Base-by-base conservation (phyloP, 2,113 vertebrate species). In the Haemorhous mexicanus region DNA sequence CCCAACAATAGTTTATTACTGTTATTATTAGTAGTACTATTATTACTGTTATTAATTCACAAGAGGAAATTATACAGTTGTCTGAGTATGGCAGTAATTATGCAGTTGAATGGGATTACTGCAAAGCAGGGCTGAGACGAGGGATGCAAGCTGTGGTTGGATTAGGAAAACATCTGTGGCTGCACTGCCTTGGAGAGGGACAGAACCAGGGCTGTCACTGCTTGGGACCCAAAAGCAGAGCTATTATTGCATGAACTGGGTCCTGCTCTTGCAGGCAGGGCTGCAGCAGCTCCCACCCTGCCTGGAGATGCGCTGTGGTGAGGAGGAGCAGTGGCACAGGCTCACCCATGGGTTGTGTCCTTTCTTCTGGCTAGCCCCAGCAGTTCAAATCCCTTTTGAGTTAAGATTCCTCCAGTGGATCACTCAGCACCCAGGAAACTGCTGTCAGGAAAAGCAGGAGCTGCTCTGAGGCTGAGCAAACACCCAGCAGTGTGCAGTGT, bases 401-500 rank as follows among this genome's bases (percentile, higher is more conserved):
- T 16, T 49, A 39, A 28, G 41, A 32, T 28, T 80, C 18, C 53
- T 61, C 14, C 44, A 39, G 72, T n/a, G 24, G 16, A 32, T 28
- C 2, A 1, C 33, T 15, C 47, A 33, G 3, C 26, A 11, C 23
- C 3, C 32, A 9, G 30, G 33, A 46, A 63, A 43, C 2, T 2
- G 10, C 6, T 32, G 37, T 6, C 27, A 66, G 63, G 67, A 24
- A 69, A 72, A 72, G 16, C 4, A 6, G n/a, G 64, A 55, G 43
- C 1, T 80, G 26, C 28, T 3, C 11, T 30, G 32, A 55, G n/a
- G 37, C 35, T 39, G 56, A 67, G 72, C n/a, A 77, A 49, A 41
- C 32, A 4, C 7, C 0, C 1, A 9, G 23, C 6, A 44, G 4
- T 1, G 2, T 22, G 58, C 20, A 52, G 44, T 0, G 2, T 13